These are phyloP conservation scores for Phoxinus phoxinus DNA, from an alignment of 2,113 vertebrate species.

Conservation along the genomic window DNA sequence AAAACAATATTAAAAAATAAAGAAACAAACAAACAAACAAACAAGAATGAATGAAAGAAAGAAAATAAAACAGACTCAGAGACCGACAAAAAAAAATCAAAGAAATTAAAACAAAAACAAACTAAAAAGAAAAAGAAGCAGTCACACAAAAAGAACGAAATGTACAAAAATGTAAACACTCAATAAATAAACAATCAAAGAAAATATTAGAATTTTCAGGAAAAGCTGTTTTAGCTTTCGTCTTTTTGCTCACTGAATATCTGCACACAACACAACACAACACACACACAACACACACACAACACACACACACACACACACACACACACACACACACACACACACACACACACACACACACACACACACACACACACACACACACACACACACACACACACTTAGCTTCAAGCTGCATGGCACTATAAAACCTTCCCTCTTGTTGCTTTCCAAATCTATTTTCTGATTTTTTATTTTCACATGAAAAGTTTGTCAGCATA, in stretches of 20 bases:
- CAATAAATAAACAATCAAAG: background rate
- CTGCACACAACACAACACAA: background rate
- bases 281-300: background rate
- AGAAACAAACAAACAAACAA: background rate
- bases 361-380: too few species aligned
- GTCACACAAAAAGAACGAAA: background rate
- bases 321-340: too few species aligned
- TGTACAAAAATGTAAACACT: background rate
- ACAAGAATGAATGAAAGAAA: background rate
- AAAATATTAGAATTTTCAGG: background rate
- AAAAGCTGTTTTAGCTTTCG: constrained; percentile 1
- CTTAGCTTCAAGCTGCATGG: background rate
- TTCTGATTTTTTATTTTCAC: constrained; percentile 32
- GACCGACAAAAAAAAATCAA: background rate
- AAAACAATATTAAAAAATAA: background rate
- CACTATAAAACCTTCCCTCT: constrained; percentile 19
- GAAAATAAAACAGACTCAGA: background rate
- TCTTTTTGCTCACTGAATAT: background rate
- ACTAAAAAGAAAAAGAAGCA: background rate
- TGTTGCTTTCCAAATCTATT: constrained; percentile 9
- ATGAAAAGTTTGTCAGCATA: constrained; percentile 48
- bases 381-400: background rate
- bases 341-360: background rate
- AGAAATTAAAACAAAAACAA: background rate
- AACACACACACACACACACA: too few species aligned